phyloP scores from a whole-genome alignment of 1,140 invertebrate genomes.

The Papilio polyxenes region DNA sequence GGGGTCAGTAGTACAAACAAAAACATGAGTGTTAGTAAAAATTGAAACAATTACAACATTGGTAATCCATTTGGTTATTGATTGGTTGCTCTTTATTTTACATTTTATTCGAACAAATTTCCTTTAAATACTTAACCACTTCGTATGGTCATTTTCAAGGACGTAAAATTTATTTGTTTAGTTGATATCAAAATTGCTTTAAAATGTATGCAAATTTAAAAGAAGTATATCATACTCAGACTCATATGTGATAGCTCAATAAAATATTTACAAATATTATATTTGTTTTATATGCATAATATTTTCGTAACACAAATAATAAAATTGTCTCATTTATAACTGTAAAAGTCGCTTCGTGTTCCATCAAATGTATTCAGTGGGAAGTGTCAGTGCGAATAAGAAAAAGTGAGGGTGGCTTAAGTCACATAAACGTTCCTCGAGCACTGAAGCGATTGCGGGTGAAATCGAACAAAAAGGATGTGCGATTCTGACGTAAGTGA shows the following conservation, averaged over 20 bases:
- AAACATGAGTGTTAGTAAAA: neutral
- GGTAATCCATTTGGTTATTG: too few species aligned
- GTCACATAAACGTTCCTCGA: conserved; percentile 45
- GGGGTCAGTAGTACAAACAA: neutral
- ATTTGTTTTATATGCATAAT: neutral
- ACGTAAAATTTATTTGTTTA: too few species aligned
- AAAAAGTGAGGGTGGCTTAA: conserved; percentile 44
- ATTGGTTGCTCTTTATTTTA: too few species aligned
- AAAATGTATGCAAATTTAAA: too few species aligned
- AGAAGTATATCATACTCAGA: too few species aligned
- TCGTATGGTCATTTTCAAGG: too few species aligned
- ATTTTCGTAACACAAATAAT: neutral
- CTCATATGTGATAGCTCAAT: too few species aligned
- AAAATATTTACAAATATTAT: neutral
- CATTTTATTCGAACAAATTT: too few species aligned
- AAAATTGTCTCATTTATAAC: conserved; percentile 8
- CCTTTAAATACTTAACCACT: too few species aligned
- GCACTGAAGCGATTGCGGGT: conserved; percentile 45
- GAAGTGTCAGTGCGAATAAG: conserved; percentile 50
- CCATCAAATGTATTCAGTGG: conserved; percentile 28
- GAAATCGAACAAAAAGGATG: conserved; percentile 49
- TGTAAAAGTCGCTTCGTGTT: conserved; percentile 9
- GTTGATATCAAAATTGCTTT: too few species aligned
- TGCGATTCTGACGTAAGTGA: conserved; percentile 52
- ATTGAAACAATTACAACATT: neutral